Evolutionary conservation across 2,797 vertebrate species (phyloP), one percentile per base, ranked within the genome.

Genomic region (Xiphorhynchus erythropygius): DNA sequence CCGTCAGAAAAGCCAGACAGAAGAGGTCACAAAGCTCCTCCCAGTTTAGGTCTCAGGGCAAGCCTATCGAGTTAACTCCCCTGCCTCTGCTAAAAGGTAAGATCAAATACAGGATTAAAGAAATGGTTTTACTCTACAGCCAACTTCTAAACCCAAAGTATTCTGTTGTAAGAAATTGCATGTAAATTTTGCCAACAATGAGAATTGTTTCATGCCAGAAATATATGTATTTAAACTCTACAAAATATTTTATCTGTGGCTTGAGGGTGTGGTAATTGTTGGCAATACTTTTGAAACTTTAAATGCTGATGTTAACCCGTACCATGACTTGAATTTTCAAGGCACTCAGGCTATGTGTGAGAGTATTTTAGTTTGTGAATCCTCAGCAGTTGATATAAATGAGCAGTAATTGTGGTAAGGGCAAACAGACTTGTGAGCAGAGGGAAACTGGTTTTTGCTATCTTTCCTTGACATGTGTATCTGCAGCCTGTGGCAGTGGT

Each of bases 1-100:
- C 99, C 98, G 99, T 99, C 98, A 99, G 99, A 98, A 99, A 99
- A 99, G 99, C 99, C 97, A 99, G 99, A 98, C 99, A 99, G 99
- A 99, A 99, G 98, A 99, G 99, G 97, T 99, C 99, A 69, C 99
- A 99, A 98, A 99, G 99, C 96, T 99, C 99, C 97, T 99, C 99
- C 93, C 99, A 99, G 98, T 99, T 99, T 97, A 99, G 99, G 98
- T 99, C 99, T 98, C 99, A 99, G 98, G 99, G 99, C 98, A 99
- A 99, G 98, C 99, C 99, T 96, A 99, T 99, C 42, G 99, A 99
- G 98, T 98, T 99, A 98, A 99, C 99, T 89, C 99, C 99, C 91
- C 98, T 99, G 98, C 99, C 99, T 46, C 98, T 99, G 98, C 99
- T 99, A 92, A 99, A 99, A 99, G 99, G 99, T 99, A 98, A 99